Conservation (phyloP, 2,113 vertebrate species). For the Scartelaos histophorus region DNA sequence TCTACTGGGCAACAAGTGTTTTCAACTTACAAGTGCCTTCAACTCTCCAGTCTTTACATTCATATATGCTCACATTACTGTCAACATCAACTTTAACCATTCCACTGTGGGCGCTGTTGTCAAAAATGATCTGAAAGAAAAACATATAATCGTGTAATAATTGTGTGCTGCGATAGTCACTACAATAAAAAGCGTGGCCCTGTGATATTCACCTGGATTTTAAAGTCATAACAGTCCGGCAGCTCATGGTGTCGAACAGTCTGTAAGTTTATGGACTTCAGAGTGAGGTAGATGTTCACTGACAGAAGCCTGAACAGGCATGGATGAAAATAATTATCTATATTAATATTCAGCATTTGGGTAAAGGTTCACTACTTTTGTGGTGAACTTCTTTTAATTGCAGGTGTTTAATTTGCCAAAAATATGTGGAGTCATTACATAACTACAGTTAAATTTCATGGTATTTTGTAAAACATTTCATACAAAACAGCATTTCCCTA, state of each 20-base stretch:
- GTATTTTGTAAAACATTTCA: too few relatives aligned
- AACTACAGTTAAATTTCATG: too few relatives aligned
- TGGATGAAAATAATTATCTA: neutral
- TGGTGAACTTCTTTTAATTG: too few relatives aligned
- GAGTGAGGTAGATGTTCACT: slow-evolving; percentile 83
- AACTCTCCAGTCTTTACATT: slow-evolving; percentile 91
- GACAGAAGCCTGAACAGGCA: slow-evolving; percentile 81
- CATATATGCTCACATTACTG: slow-evolving; percentile 83
- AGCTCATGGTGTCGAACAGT: slow-evolving; percentile 89
- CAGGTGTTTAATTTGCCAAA: too few relatives aligned
- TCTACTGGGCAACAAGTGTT: slow-evolving; percentile 20
- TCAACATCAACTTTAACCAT: slow-evolving; percentile 85
- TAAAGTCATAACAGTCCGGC: slow-evolving; percentile 93
- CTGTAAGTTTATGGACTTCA: slow-evolving; percentile 96
- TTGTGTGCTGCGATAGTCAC: neutral
- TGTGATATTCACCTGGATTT: slow-evolving; percentile 69
- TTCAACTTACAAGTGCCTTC: slow-evolving; percentile 85
- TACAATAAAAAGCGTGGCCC: neutral
- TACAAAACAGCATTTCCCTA: too few relatives aligned
- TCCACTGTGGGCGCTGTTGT: slow-evolving; percentile 92
- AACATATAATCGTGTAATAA: slow-evolving; percentile 5
- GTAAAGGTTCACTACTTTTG: too few relatives aligned
- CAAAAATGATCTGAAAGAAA: slow-evolving; percentile 83
- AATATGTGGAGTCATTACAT: too few relatives aligned
- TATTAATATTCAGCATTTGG: neutral